phyloP scores from a whole-genome alignment of 2,113 vertebrate genomes.

The Podarcis muralis region DNA sequence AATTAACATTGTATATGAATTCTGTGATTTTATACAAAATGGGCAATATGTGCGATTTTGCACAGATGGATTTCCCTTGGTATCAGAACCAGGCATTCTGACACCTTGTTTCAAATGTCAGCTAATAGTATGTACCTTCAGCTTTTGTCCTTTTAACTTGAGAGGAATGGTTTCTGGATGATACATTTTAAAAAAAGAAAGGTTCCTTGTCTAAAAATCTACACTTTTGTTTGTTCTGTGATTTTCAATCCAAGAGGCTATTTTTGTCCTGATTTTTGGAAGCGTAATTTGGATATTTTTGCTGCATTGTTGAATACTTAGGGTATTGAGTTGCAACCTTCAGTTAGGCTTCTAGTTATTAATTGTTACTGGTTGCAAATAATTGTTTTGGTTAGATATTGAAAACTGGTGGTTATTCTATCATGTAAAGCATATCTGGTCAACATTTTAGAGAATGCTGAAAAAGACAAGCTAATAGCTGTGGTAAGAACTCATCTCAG shows the following conservation, averaged over 20 bases:
- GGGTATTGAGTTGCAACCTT: too few species aligned
- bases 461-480: neutral
- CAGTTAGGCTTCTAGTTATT: neutral
- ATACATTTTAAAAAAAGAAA: neutral
- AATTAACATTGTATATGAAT: neutral
- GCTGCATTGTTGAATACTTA: too few species aligned
- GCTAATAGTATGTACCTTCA: neutral
- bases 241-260: too few species aligned
- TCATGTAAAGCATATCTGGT: neutral
- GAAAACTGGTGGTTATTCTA: neutral
- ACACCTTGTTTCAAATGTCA: neutral
- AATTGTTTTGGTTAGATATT: neutral
- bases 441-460: neutral
- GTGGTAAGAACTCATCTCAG: neutral
- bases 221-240: too few species aligned
- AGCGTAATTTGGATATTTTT: neutral
- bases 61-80: neutral
- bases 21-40: neutral
- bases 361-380: neutral
- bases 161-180: neutral
- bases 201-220: neutral
- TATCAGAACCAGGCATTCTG: neutral
- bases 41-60: neutral
- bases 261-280: neutral
- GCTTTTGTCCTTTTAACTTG: neutral